A percentile compares a stretch with the other conserved stretches of the same genome.
These are phyloP conservation scores for Orthosia gracilis DNA, from an alignment of 2,888 invertebrate genomes.

Conservation along the genomic window DNA sequence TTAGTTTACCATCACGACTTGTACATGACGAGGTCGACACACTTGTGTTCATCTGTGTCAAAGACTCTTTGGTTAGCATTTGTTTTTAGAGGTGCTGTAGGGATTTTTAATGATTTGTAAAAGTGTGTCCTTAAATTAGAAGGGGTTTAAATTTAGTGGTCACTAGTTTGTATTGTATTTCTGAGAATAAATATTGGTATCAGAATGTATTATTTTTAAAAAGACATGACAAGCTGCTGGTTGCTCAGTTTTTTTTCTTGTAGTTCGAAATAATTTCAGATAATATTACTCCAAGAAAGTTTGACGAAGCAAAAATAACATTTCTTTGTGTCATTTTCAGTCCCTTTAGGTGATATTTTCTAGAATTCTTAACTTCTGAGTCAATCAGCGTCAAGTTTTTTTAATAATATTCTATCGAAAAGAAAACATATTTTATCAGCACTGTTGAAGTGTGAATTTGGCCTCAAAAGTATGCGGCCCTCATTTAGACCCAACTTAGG, in stretches of 20 bases:
- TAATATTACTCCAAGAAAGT: neutral
- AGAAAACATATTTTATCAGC: slow-evolving; percentile 10
- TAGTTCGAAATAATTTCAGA: neutral
- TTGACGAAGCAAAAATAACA: neutral
- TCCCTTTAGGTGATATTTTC: neutral
- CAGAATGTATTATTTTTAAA: no score
- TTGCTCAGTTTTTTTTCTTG: neutral
- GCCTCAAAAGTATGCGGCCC: neutral
- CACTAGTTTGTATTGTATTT: no score
- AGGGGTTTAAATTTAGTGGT: no score
- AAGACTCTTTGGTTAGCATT: slow-evolving; percentile 4
- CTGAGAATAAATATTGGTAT: no score
- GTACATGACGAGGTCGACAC: slow-evolving; percentile 22
- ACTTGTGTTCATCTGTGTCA: slow-evolving; percentile 6
- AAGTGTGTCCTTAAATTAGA: neutral
- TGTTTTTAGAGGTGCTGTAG: neutral
- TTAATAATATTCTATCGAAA: neutral
- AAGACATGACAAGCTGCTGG: no score
- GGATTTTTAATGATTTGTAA: neutral
- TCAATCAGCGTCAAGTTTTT: slow-evolving; percentile 20
- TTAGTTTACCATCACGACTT: slow-evolving; percentile 60
- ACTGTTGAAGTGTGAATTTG: slow-evolving; percentile 13
- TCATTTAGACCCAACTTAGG: slow-evolving; percentile 31
- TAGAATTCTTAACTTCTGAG: slow-evolving; percentile 1
- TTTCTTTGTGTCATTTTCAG: neutral